Base-by-base conservation (phyloP, 2,888 invertebrate genomes). In the Timandra comae region DNA sequence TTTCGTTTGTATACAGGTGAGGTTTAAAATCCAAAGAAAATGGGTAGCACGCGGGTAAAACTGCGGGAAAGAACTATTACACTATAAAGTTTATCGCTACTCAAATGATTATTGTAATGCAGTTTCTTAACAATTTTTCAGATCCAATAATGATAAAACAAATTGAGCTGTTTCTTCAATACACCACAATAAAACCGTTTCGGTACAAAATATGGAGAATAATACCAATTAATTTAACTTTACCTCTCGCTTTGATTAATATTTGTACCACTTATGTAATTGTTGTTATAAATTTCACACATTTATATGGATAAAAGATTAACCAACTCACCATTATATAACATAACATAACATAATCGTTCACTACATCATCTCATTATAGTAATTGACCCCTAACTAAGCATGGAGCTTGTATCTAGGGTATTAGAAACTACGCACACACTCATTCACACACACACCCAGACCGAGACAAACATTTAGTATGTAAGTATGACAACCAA, bases 261-360 rank as follows among this genome's bases (percentile, higher is more conserved):
- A 26, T 78, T 1, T 81, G 81, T 31, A 63, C 68, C 3, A 70
- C 72, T 2, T 76, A 80, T 13, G 66, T 81, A 1, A 76, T 84
- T 9, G 76, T 82, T 2, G 38, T 82, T 1, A 73, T 81, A 16
- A 84, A 82, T 33, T 79, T 77, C n/a, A 77, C 77, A 0, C 74
- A 84, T 54, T 52, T 80, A 11, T 79, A 73, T 52, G 61, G 55
- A 20, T 58, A 43, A 41, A 29, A 3, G n/a, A 16, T 16, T 16
- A 16, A 6, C 6, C 6, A 16, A 16, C 16, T 16, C 1, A n/a
- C n/a, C n/a, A n/a, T n/a, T n/a, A n/a, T n/a, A n/a, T n/a, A n/a
- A n/a, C n/a, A n/a, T n/a, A n/a, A n/a, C n/a, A n/a, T n/a, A n/a
- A n/a, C n/a, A n/a, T n/a, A n/a, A n/a, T n/a, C n/a, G n/a, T n/a